phyloP scores from a whole-genome alignment of 2,113 vertebrate species.

The Thalassoma bifasciatum region DNA sequence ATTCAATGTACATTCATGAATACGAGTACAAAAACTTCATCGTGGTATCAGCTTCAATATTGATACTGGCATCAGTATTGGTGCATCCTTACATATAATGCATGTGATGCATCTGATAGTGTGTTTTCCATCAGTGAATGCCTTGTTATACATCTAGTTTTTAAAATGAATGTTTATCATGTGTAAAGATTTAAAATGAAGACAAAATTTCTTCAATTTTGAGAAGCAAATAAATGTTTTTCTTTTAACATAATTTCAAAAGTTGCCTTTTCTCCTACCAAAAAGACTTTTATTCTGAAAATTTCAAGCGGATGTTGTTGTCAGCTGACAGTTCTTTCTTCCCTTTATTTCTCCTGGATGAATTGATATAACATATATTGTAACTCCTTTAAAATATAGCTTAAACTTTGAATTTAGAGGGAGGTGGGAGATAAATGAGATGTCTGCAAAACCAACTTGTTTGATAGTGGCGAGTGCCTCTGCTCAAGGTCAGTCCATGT shows the following conservation, averaged over 20 bases:
- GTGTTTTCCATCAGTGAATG: neutral
- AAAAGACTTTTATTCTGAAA: slow-evolving; percentile 68
- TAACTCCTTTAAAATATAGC: neutral
- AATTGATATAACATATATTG: neutral
- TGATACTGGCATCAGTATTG: too few species aligned
- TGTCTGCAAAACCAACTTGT: slow-evolving; percentile 77
- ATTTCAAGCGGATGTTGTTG: slow-evolving; percentile 69
- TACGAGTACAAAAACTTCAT: too few species aligned
- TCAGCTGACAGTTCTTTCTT: slow-evolving; percentile 66
- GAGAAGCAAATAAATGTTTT: slow-evolving; percentile 20
- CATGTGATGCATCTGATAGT: neutral
- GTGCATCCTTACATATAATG: too few species aligned
- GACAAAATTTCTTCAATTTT: neutral
- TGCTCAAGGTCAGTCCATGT: slow-evolving; percentile 65
- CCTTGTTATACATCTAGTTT: slow-evolving; percentile 11
- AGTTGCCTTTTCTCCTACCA: neutral
- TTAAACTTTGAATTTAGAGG: neutral
- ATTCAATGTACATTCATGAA: too few species aligned
- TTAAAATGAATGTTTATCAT: slow-evolving; percentile 1
- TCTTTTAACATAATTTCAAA: neutral
- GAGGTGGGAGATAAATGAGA: slow-evolving; percentile 18
- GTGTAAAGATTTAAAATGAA: slow-evolving; percentile 13
- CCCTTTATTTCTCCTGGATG: neutral
- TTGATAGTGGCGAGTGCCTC: slow-evolving; percentile 78
- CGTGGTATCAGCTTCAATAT: too few species aligned